Base-by-base conservation (phyloP, 2,797 vertebrate genomes). In the Alauda arvensis region DNA sequence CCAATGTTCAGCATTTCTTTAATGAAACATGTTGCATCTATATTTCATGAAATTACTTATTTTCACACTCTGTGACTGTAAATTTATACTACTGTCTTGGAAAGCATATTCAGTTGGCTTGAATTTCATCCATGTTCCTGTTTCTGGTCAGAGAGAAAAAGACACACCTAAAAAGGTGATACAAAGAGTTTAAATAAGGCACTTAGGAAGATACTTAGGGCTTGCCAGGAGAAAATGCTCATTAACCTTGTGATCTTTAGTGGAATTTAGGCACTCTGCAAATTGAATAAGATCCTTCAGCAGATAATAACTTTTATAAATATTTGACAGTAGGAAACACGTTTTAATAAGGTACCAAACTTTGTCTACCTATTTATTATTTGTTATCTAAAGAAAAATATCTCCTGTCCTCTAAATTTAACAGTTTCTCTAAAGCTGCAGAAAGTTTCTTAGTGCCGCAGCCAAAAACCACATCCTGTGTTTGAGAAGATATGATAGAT, bases 401-500 rank as follows among this genome's bases (percentile, higher is more conserved):
- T 48, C 31, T 83, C 62, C 26, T 48, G 29, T 51, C 33, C 40
- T 90, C 56, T 70, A 80, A 70, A 75, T 87, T 52, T 68, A 89
- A 34, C 7, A 8, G 9, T 43, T 91, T 86, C 29, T 63, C 45
- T 57, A 45, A 82, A 68, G 25, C 17, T 72, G 18, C 26, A 84
- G 46, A 87, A 80, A 68, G 9, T 7, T 65, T 55, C 42, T 51
- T 77, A 52, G 18, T 77, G 25, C 9, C 0, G 6, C 34, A 77
- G 59, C 29, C 71, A 83, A 94, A 95, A 91, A 3, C 49, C 57
- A 87, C 87, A 89, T 78, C 74, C 77, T 86, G 39, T 31, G 20
- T 65, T 91, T 89, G 60, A 78, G 63, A 83, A 78, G 42, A 59
- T 72, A 61, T 57, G 42, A 78, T 15, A 81, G 16, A 53, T 70